These are phyloP conservation scores for Clarias batrachus DNA, from an alignment of 2,113 vertebrate species.

Conservation along the genomic window DNA sequence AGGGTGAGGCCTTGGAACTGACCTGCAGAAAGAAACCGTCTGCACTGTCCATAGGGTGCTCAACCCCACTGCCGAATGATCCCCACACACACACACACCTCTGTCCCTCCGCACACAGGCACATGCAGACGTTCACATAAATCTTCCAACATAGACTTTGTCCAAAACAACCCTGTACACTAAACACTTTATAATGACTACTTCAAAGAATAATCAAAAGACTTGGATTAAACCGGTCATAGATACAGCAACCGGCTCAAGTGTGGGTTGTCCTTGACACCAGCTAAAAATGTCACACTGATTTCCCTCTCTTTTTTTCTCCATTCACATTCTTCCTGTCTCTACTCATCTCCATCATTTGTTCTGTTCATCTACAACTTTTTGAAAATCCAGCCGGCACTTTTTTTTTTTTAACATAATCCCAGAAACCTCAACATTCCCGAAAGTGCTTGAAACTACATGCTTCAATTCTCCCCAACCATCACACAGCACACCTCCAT, in stretches of 20 bases:
- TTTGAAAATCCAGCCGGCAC: neutral
- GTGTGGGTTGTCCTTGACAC: neutral
- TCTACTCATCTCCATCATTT: neutral
- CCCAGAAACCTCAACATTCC: neutral
- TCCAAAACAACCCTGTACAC: neutral
- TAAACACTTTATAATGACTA: neutral
- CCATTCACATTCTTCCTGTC: neutral
- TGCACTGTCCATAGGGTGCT: conserved; percentile 42
- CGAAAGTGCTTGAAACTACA: neutral
- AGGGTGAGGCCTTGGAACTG: conserved; percentile 38
- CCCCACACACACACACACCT: neutral
- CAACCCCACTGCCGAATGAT: neutral
- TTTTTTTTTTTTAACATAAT: neutral
- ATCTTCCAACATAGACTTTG: neutral
- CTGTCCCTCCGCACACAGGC: neutral
- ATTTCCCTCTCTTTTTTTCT: neutral
- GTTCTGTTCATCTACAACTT: neutral
- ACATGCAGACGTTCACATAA: neutral
- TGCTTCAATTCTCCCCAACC: neutral
- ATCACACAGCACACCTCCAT: neutral
- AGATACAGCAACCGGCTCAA: neutral
- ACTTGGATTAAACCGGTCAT: neutral
- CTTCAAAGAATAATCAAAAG: neutral
- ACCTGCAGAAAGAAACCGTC: conserved; percentile 39
- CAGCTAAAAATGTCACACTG: conserved; percentile 11